phyloP scores from a whole-genome alignment of 2,113 vertebrate genomes.

The Lampris megalopsis region DNA sequence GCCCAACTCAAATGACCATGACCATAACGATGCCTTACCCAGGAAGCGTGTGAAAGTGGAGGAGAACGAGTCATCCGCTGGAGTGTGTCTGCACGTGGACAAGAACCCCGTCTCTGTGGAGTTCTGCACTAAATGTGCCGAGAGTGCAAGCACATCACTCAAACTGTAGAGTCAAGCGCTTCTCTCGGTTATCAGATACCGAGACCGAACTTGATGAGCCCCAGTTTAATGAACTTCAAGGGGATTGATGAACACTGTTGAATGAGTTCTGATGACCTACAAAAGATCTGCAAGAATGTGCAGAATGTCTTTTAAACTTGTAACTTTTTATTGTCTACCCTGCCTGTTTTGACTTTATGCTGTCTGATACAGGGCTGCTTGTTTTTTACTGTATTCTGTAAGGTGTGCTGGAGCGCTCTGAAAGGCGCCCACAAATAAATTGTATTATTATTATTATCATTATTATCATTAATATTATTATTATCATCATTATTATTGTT shows the following conservation, averaged over 20 bases:
- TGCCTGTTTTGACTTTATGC: too few species aligned
- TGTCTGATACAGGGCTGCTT: too few species aligned
- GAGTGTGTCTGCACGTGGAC: slow-evolving; percentile 96
- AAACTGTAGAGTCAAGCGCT: slow-evolving; percentile 99
- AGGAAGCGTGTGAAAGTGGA: slow-evolving; percentile 84
- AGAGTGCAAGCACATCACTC: slow-evolving; percentile 88
- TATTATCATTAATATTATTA: too few species aligned
- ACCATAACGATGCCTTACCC: slow-evolving; percentile 88
- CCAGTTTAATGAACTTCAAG: slow-evolving; percentile 65
- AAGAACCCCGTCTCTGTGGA: slow-evolving; percentile 97
- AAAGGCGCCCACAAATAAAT: too few species aligned
- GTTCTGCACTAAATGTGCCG: slow-evolving; percentile 95
- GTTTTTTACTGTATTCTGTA: too few species aligned
- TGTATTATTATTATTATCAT: too few species aligned
- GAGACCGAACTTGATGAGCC: slow-evolving; percentile 75
- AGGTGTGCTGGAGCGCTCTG: too few species aligned
- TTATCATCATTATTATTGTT: too few species aligned
- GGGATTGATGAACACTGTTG: slow-evolving; percentile 66
- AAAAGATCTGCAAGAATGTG: slow-evolving; percentile 52
- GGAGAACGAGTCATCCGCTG: slow-evolving; percentile 85
- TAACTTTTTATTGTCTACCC: too few species aligned
- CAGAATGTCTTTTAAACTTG: slow-evolving; percentile 90
- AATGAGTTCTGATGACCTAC: slow-evolving; percentile 57
- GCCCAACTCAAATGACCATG: slow-evolving; percentile 72
- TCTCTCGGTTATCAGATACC: slow-evolving; percentile 76